Evolutionary conservation across 30 jellyfish, hydroid and myxozoan species (phyloP).

Genomic region (Aurelia aurita complex sp. Pacific): DNA sequence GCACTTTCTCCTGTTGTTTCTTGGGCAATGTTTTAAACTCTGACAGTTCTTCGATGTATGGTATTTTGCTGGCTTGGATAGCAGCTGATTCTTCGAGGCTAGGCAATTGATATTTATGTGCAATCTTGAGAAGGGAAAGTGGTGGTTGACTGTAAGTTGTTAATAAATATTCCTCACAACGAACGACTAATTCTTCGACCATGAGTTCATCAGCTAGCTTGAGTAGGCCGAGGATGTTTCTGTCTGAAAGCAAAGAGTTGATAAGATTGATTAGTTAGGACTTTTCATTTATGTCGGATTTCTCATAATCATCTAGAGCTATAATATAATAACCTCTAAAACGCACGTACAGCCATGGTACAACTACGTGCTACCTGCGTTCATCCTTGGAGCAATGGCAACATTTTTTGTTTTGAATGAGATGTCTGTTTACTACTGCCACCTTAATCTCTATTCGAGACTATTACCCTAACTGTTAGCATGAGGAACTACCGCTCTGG

Average conservation of each 20-base stretch:
- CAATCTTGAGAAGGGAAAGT: slow-evolving; percentile 45
- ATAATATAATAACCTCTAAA: too few relatives aligned
- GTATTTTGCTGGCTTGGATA: slow-evolving; percentile 66
- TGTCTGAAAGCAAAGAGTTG: slow-evolving; percentile 25
- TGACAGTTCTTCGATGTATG: slow-evolving; percentile 39
- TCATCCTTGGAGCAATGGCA: too few relatives aligned
- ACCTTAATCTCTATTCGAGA: too few relatives aligned
- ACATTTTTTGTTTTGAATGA: too few relatives aligned
- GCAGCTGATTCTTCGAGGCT: slow-evolving; percentile 70
- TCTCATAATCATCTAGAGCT: too few relatives aligned
- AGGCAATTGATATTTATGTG: slow-evolving; percentile 59
- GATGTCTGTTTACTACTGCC: too few relatives aligned
- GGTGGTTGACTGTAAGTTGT: slow-evolving; percentile 24
- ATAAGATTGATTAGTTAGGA: neutral
- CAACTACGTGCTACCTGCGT: too few relatives aligned
- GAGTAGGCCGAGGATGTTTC: slow-evolving; percentile 54
- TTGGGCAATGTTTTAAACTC: slow-evolving; percentile 25
- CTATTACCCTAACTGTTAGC: too few relatives aligned
- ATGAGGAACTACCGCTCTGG: too few relatives aligned
- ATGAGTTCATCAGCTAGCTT: slow-evolving; percentile 73
- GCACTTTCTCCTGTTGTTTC: slow-evolving; percentile 55
- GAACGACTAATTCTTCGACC: slow-evolving; percentile 65
- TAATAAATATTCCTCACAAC: slow-evolving; percentile 70
- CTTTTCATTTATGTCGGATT: too few relatives aligned
- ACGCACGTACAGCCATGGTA: too few relatives aligned